Percentiles rank a stretch among this genome's conserved stretches.
Conservation (phyloP, 2,113 vertebrate species). For the Pontoporia blainvillei region DNA sequence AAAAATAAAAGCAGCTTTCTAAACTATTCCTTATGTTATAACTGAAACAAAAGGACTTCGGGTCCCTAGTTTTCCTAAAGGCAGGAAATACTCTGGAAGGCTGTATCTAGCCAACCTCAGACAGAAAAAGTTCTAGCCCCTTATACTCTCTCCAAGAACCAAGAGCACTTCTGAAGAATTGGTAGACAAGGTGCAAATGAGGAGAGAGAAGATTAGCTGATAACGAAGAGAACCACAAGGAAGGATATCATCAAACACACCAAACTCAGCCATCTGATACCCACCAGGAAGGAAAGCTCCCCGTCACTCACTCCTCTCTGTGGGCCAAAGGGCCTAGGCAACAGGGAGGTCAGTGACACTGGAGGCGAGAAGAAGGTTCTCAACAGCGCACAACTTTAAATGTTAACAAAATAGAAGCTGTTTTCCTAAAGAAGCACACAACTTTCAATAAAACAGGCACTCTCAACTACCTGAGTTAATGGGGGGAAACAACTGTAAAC, state of each 20-base stretch:
- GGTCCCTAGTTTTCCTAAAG: slow-evolving; percentile 38
- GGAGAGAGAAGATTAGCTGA: background rate
- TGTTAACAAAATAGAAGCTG: slow-evolving; percentile 38
- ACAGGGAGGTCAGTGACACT: background rate
- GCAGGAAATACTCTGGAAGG: slow-evolving; percentile 57
- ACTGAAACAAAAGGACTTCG: slow-evolving; percentile 34
- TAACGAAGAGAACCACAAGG: background rate
- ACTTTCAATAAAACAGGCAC: slow-evolving; percentile 24
- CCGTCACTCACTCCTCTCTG: background rate
- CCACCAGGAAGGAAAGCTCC: background rate
- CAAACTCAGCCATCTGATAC: background rate
- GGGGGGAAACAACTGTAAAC: background rate
- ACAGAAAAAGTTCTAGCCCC: slow-evolving; percentile 14
- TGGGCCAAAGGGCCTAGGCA: background rate
- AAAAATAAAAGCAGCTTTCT: slow-evolving; percentile 42
- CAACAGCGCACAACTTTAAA: background rate
- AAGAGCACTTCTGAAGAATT: slow-evolving; percentile 40
- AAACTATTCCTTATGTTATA: slow-evolving; percentile 38
- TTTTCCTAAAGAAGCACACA: slow-evolving; percentile 19
- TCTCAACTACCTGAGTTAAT: background rate
- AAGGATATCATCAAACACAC: background rate
- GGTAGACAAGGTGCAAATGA: background rate
- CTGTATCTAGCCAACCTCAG: background rate
- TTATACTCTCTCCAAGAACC: slow-evolving; percentile 18
- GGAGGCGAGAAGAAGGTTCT: background rate